Percentiles rank a stretch among this genome's conserved stretches.
phyloP scores from a whole-genome alignment of 2,113 vertebrate species.

The Petaurus breviceps region DNA sequence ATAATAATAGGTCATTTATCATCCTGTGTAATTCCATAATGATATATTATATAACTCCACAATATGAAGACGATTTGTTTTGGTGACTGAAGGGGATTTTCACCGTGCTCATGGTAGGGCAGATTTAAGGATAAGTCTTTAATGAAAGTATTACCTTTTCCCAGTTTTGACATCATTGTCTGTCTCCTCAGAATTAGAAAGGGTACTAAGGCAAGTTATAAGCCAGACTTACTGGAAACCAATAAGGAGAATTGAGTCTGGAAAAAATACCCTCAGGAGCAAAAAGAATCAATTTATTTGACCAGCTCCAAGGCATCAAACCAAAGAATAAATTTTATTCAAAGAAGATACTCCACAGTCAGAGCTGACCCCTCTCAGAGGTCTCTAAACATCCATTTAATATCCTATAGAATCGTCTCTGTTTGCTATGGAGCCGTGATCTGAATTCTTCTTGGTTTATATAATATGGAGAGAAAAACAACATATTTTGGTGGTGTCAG shows the following conservation, averaged over 20 bases:
- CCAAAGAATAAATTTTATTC: conserved; percentile 35
- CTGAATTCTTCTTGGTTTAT: conserved; percentile 1
- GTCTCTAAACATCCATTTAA: not conserved
- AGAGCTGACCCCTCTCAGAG: not conserved
- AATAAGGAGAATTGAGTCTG: not conserved
- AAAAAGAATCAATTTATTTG: not conserved
- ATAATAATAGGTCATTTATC: not conserved
- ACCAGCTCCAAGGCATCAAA: conserved; percentile 8
- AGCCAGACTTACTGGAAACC: conserved; percentile 18
- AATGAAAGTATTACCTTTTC: not conserved
- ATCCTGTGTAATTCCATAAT: not conserved
- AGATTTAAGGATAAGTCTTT: not conserved
- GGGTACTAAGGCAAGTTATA: not conserved
- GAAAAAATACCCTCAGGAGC: not conserved
- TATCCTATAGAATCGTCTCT: not conserved
- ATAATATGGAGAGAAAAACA: conserved; percentile 1
- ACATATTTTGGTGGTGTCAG: not conserved
- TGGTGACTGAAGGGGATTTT: not conserved
- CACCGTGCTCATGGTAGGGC: not conserved
- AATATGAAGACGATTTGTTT: not conserved
- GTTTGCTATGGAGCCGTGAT: not conserved
- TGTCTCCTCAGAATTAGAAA: not conserved
- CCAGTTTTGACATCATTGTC: not conserved
- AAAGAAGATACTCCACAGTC: not conserved
- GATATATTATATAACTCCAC: not conserved